Base-by-base conservation (phyloP, 1,140 invertebrate species). In the Dendrolimus punctatus region DNA sequence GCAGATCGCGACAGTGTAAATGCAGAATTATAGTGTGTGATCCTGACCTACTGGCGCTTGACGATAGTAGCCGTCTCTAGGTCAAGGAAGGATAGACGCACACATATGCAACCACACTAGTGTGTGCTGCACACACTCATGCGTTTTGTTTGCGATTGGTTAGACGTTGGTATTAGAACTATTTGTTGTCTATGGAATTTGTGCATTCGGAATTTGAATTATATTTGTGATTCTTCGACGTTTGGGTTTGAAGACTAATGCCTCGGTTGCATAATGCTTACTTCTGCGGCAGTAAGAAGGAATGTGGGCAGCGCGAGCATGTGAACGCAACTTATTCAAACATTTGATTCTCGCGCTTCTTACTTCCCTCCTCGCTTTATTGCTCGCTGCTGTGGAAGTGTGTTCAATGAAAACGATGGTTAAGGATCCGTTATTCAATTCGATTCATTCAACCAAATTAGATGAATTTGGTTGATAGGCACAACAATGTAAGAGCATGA, bases 51-150 rank as follows among this genome's bases (percentile, higher is more conserved):
- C 74, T 80, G 68, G 72, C 75, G 74, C 23, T 23, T 44, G 52
- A 60, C 54, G 51, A 77, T 78, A 76, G 73, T 76, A 66, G 66
- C 64, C 69, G 64, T 62, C 71, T 76, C 79, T 85, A 85, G 81
- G 81, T 85, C 81, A 85, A 79, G 78, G 76, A 83, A 83, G 77
- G 80, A 76, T 80, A 80, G 68, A 82, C 80, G 66, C 80, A 80
- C 77, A 82, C 79, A 79, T 61, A 44, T 41, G 56, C 49, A 54
- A 5, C 39, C 39, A n/a, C 55, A 48, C 36, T 50, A 40, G 45
- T 46, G 8, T 40, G 41, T 42, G n/a, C 6, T 10, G 43, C 43
- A 45, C 43, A 45, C 43, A 45, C n/a, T 9, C 43, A 10, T n/a
- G 2, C 6, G 5, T 8, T 9, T 6, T 8, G 43, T 45, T 45